Evolutionary conservation across 2,888 invertebrate species (phyloP), one percentile per base, ranked within the genome.

Genomic region (Bruchidius siliquastri): DNA sequence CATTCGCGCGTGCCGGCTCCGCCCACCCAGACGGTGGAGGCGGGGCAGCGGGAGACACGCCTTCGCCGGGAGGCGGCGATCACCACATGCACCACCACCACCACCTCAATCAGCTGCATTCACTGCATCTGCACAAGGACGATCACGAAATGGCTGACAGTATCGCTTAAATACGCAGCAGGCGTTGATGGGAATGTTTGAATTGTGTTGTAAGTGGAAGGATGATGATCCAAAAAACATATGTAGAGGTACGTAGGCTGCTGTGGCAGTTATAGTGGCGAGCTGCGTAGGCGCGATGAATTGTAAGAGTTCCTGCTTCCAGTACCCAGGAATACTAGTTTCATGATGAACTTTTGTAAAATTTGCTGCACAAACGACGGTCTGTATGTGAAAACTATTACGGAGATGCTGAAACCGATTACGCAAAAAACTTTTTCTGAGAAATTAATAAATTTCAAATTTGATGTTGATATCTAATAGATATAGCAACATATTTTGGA

Each of bases 141-240:
- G 87, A 87, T 81, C 86, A 86, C 77, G 86, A 86, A 80, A 86
- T 87, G 86, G 79, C 85, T 6, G 85, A 86, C 74, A 84, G 85
- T 21, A 49, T 49, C 49, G 49, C 49, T 49, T 49, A 49, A 49
- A 13, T 3, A 18, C 3, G 18, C 49, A 1, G 18, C 18, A 1
- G 13, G 6, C 13, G 49, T 49, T 13, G 18, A 49, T 13, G 18
- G 26, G 8, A 26, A 26, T 8, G 26, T 26, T 26, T 8, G 8
- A 8, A 8, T 26, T 49, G 6, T 13, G 49, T 49, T 49, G 49
- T 49, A 49, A 49, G 49, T 49, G 49, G 13, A 30, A n/a, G 13
- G 49, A 49, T 49, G 49, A 49, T 30, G 30, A 30, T 30, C 30
- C 4, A 3, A 30, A 30, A 30, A 8, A 30, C 4, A 30, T 6